Evolutionary conservation across 92 coral and sea anemone genomes (phyloP).

Genomic region (Palythoa caribaeorum): DNA sequence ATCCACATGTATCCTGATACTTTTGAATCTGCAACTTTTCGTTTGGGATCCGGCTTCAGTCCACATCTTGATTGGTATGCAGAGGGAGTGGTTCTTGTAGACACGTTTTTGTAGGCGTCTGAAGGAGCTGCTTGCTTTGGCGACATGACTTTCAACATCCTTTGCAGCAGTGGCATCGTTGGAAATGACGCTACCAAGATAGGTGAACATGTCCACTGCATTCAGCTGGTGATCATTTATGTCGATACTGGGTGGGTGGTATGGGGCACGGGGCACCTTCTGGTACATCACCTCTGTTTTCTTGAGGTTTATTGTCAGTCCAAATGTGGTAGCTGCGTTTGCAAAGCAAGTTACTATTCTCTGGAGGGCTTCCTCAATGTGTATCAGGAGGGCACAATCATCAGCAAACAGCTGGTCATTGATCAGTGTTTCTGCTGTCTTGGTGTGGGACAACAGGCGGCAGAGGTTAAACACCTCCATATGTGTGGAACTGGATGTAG

Average conservation of each 20-base stretch:
- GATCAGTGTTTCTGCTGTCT: neutral
- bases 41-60: too few relatives aligned
- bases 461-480: too few relatives aligned
- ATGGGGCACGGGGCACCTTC: neutral
- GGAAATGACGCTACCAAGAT: neutral
- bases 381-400: neutral
- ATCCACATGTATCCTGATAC: too few relatives aligned
- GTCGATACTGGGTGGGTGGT: neutral
- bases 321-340: neutral
- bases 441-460: too few relatives aligned
- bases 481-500: too few relatives aligned
- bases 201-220: too few relatives aligned
- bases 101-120: neutral
- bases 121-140: conserved; percentile 1
- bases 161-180: neutral
- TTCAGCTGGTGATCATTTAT: too few relatives aligned
- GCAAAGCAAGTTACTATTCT: neutral
- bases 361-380: neutral
- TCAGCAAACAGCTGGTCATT: neutral
- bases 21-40: too few relatives aligned
- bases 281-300: neutral
- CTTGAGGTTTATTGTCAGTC: neutral
- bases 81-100: neutral
- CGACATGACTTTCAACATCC: neutral
- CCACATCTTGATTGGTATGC: neutral